These are phyloP conservation scores for Archilochus colubris DNA, from an alignment of 2,113 vertebrate species.

Conservation along the genomic window DNA sequence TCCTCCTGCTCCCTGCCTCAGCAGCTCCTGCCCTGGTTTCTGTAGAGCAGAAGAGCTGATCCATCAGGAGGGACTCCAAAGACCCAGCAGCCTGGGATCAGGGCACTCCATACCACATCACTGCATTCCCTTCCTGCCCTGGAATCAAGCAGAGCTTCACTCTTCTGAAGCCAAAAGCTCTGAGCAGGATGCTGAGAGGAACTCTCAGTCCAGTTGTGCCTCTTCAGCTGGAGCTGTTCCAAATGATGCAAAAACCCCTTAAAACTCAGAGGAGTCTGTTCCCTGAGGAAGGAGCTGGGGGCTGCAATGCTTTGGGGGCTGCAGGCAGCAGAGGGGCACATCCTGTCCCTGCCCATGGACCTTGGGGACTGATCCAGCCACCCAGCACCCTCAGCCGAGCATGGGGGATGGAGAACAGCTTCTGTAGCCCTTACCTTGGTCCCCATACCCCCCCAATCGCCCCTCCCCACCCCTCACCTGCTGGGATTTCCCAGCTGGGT, in stretches of 20 bases:
- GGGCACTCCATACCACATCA: not conserved
- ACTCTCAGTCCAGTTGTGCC: not conserved
- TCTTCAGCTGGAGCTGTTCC: not conserved
- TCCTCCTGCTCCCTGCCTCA: not conserved
- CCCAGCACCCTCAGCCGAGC: fast-evolving
- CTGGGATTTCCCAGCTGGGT: not conserved
- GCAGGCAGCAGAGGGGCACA: not conserved
- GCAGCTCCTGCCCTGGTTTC: fast-evolving
- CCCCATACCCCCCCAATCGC: too few relatives aligned
- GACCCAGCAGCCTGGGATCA: not conserved
- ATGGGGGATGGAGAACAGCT: not conserved
- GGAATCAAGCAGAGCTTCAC: not conserved
- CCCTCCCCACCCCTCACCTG: not conserved
- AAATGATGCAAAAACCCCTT: not conserved
- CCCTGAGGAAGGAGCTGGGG: not conserved
- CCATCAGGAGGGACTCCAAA: not conserved
- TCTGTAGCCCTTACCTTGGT: too few relatives aligned
- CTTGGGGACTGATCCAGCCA: not conserved
- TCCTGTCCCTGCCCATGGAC: not conserved
- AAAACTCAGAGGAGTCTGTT: fast-evolving
- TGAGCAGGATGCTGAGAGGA: not conserved
- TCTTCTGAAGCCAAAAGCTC: not conserved
- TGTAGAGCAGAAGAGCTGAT: not conserved
- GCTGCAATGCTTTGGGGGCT: not conserved
- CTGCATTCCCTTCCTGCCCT: not conserved